phyloP scores from a whole-genome alignment of 2,113 vertebrate genomes.

The Silurus glanis region DNA sequence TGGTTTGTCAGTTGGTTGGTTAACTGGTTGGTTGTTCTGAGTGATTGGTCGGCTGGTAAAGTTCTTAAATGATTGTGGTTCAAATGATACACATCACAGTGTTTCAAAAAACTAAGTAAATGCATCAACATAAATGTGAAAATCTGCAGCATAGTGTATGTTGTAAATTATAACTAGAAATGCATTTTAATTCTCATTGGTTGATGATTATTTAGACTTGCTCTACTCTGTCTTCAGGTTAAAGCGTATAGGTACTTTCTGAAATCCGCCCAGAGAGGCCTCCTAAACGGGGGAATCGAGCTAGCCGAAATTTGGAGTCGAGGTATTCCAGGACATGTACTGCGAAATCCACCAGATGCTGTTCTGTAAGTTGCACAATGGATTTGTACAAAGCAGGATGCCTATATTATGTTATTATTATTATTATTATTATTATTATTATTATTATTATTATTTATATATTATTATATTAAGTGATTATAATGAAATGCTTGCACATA shows the following conservation, averaged over 20 bases:
- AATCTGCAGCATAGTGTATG: background rate
- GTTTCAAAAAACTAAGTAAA: background rate
- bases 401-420: no score
- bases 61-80: background rate
- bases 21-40: background rate
- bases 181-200: background rate
- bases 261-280: slow-evolving; percentile 71
- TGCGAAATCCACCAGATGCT: slow-evolving; percentile 66
- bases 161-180: background rate
- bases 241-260: slow-evolving; percentile 73
- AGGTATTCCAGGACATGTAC: slow-evolving; percentile 67
- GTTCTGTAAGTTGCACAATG: slow-evolving; percentile 63
- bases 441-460: no score
- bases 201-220: background rate
- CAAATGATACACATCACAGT: background rate
- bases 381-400: background rate
- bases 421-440: no score
- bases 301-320: slow-evolving; percentile 71
- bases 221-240: slow-evolving; percentile 58
- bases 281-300: slow-evolving; percentile 66
- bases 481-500: no score
- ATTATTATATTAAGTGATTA: no score
- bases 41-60: background rate
- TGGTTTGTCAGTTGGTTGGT: background rate
- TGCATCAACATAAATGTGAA: background rate